Evolutionary conservation across 1,140 invertebrate species (phyloP), one percentile per base, ranked within the genome.

Genomic region (Asbolus verrucosus): DNA sequence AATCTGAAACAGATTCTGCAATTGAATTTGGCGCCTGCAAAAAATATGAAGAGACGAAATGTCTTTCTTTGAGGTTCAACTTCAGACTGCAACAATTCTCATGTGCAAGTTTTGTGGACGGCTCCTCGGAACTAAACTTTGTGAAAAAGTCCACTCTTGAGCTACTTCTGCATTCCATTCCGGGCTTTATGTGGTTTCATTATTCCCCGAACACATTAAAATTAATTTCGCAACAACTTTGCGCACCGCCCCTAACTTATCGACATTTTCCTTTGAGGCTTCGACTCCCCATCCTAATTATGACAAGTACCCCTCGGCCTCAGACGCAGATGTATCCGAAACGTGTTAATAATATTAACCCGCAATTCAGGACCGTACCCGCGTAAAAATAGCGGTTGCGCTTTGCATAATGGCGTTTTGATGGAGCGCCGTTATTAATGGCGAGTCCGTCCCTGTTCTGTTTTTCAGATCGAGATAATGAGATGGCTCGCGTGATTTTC

Each of bases 401-500:
- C n/a, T 54, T 54, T 13, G 21, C 46, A 54, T 54, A 54, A 54
- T 54, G 46, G 46, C 2, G 5, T 54, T 54, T 54, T 54, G 46
- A 54, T 54, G 41, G 21, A n/a, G n/a, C n/a, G n/a, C n/a, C n/a
- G n/a, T n/a, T n/a, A n/a, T n/a, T n/a, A n/a, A n/a, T n/a, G n/a
- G n/a, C n/a, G 43, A 13, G 11, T 43, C 11, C 39, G 39, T 14
- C 39, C 15, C 63, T 66, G 69, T 67, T 36, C n/a, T n/a, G n/a
- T n/a, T n/a, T n/a, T n/a, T n/a, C n/a, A n/a, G n/a, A n/a, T n/a
- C 60, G 33, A 71, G 69, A 71, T 65, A 73, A 73, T 70, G 21
- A 72, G 70, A 74, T 70, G 30, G 70, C 31, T 74, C 65, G 73
- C 73, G 73, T 74, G 73, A 72, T 71, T 72, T 66, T 63, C 21